Conservation (phyloP, 2,888 invertebrate genomes). For the Pegoplata infirma region DNA sequence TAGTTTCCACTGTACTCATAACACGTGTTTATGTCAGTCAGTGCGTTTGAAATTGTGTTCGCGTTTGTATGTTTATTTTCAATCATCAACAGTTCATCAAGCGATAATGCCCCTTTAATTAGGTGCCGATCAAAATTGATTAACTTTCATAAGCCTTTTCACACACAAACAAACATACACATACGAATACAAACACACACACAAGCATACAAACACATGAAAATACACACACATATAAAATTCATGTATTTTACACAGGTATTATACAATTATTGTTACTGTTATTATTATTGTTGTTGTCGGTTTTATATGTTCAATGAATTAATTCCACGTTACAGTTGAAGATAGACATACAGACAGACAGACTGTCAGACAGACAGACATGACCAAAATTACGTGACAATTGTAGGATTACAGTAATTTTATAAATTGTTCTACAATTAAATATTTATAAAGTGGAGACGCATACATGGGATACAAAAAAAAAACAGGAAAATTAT, state of each 20-base stretch:
- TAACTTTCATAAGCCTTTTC: conserved; percentile 62
- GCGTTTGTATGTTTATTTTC: conserved; percentile 28
- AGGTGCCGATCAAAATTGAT: conserved; percentile 62
- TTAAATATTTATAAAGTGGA: conserved; percentile 59
- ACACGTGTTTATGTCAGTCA: background rate
- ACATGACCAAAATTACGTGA: conserved; percentile 59
- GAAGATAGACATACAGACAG: background rate
- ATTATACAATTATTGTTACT: conserved; percentile 52
- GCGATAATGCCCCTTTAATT: conserved; percentile 61
- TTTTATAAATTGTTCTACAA: conserved; percentile 57
- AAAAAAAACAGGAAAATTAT: too few species aligned
- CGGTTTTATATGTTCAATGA: conserved; percentile 13
- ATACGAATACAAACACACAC: conserved; percentile 16
- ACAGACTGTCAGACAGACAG: background rate
- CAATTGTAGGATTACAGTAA: conserved; percentile 61
- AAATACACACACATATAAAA: background rate
- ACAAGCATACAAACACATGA: conserved; percentile 5
- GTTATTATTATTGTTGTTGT: conserved; percentile 32
- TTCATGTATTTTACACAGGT: conserved; percentile 26
- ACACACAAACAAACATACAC: conserved; percentile 13
- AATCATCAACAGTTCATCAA: conserved; percentile 63
- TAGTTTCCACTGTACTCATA: background rate
- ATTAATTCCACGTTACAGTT: conserved; percentile 35
- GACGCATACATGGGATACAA: background rate
- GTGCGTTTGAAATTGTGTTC: background rate